Evolutionary conservation across 2,797 vertebrate genomes (phyloP).

Genomic region (Lepilemur septentrionalis): DNA sequence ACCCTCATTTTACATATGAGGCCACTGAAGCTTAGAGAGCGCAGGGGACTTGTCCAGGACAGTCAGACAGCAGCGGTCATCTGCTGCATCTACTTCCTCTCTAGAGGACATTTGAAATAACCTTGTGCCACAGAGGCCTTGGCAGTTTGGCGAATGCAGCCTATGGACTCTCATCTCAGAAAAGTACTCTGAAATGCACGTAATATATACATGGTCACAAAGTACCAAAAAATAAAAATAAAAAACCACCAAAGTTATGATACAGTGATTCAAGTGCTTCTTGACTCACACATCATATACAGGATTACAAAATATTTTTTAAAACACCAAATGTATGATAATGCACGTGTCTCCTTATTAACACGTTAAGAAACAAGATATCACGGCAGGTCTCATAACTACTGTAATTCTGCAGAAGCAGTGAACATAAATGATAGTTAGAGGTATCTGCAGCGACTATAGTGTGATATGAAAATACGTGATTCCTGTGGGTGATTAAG

Average conservation of each 20-base stretch:
- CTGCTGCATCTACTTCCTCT: background rate
- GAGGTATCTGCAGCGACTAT: background rate
- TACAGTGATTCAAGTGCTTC: background rate
- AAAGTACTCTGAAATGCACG: background rate
- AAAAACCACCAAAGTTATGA: background rate
- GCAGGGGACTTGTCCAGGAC: background rate
- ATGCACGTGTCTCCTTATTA: background rate
- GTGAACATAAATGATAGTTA: background rate
- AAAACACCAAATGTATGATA: background rate
- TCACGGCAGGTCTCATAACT: background rate
- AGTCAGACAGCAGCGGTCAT: background rate
- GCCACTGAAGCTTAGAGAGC: background rate
- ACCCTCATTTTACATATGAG: background rate
- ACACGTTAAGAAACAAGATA: background rate
- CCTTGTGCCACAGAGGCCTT: background rate
- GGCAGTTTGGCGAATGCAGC: background rate
- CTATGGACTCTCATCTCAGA: background rate
- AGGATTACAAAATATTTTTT: background rate
- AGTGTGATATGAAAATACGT: background rate
- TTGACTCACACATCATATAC: background rate
- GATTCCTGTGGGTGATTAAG: background rate
- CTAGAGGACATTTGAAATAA: background rate
- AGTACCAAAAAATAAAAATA: background rate
- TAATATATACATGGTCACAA: background rate
- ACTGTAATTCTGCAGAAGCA: background rate